Evolutionary conservation across 2,888 invertebrate species (phyloP).

Genomic region (Lordiphosa andalusiaca): DNA sequence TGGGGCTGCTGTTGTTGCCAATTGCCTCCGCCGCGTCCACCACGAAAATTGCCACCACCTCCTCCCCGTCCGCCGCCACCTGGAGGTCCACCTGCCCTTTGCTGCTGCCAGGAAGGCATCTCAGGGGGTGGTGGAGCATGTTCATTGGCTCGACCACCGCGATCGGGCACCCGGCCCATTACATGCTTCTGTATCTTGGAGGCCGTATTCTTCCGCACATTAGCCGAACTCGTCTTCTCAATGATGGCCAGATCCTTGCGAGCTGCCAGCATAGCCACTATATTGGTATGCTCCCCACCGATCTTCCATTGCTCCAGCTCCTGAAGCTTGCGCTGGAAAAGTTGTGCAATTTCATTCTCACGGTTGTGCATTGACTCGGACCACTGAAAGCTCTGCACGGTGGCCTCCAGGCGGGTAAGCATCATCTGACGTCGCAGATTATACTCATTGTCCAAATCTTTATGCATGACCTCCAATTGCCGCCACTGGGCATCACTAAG

Average conservation of each 20-base stretch:
- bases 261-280: constrained; percentile 92
- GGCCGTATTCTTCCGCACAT: constrained; percentile 91
- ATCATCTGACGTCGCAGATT: constrained; percentile 91
- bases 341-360: constrained; percentile 85
- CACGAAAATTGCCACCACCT: constrained; percentile 64
- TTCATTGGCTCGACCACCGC: constrained; percentile 95
- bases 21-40: constrained; percentile 67
- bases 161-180: constrained; percentile 95
- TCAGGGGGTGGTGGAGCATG: constrained; percentile 96
- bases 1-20: constrained; percentile 60
- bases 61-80: constrained; percentile 77
- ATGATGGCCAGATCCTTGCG: constrained; percentile 91
- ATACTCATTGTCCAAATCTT: constrained; percentile 91
- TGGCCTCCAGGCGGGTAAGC: constrained; percentile 95
- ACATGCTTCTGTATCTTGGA: constrained; percentile 92
- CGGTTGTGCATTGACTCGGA: constrained; percentile 89
- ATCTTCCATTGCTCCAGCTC: constrained; percentile 72
- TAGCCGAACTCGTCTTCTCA: constrained; percentile 94
- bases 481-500: constrained; percentile 92
- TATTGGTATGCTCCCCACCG: constrained; percentile 82
- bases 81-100: constrained; percentile 81
- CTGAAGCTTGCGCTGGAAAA: constrained; percentile 82
- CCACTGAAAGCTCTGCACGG: constrained; percentile 98
- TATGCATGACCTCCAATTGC: constrained; percentile 85
- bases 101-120: constrained; percentile 97